Conservation (phyloP, 2,888 invertebrate species). For the Odontocerum albicorne region DNA sequence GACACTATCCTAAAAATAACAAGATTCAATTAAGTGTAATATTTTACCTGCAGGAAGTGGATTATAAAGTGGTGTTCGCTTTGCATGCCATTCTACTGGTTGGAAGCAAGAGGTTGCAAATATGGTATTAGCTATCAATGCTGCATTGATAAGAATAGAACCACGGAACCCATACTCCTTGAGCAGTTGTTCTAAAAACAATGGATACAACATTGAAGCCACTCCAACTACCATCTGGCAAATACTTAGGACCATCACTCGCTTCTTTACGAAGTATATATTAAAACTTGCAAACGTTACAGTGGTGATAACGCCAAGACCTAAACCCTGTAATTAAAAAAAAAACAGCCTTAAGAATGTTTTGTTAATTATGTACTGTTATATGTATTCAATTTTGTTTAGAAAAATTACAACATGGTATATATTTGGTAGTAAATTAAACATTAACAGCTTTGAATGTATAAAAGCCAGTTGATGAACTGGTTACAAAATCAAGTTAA, state of each 20-base stretch:
- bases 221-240: slow-evolving; percentile 63
- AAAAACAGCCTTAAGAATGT: not conserved
- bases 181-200: slow-evolving; percentile 55
- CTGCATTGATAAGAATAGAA: slow-evolving; percentile 60
- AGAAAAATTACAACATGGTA: too few relatives aligned
- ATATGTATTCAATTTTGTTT: too few relatives aligned
- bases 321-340: slow-evolving; percentile 48
- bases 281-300: slow-evolving; percentile 65
- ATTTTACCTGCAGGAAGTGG: too few relatives aligned
- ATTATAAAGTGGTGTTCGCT: not conserved
- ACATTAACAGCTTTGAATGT: too few relatives aligned
- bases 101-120: slow-evolving; percentile 53
- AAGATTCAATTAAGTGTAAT: too few relatives aligned
- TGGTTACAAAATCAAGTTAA: too few relatives aligned
- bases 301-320: slow-evolving; percentile 65
- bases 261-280: slow-evolving; percentile 60
- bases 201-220: slow-evolving; percentile 61
- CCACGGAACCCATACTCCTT: slow-evolving; percentile 63
- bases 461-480: too few relatives aligned
- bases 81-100: slow-evolving; percentile 29
- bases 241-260: slow-evolving; percentile 63
- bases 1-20: too few relatives aligned
- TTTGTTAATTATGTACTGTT: too few relatives aligned
- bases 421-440: too few relatives aligned
- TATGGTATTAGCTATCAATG: slow-evolving; percentile 60